Percentiles rank a stretch among this genome's conserved stretches.
Evolutionary conservation across 2,888 invertebrate species (phyloP).

Genomic region (Ichneumoninae sp.): DNA sequence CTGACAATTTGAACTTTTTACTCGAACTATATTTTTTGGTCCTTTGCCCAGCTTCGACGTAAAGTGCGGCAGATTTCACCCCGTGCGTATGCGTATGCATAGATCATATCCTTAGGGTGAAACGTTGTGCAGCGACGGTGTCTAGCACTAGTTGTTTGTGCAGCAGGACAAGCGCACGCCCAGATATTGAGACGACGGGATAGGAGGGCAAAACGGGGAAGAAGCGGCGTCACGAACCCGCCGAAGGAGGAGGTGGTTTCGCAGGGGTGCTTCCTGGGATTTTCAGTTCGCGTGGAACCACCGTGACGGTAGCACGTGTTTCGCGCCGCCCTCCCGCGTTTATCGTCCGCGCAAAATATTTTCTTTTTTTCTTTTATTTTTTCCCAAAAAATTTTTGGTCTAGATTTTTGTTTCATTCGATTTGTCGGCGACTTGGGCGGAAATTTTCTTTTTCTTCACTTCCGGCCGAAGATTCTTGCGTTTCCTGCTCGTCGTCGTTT

Average conservation of each 20-base stretch:
- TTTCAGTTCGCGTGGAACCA: conserved; percentile 81
- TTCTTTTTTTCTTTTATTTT: neutral
- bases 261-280: conserved; percentile 78
- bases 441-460: too few species aligned
- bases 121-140: conserved; percentile 13
- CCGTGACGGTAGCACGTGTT: conserved; percentile 77
- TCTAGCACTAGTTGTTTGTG: conserved; percentile 29
- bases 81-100: neutral
- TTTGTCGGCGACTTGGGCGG: too few species aligned
- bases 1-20: too few species aligned
- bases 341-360: neutral
- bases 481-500: neutral
- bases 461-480: neutral
- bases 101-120: neutral
- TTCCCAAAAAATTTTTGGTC: too few species aligned
- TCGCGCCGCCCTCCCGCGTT: neutral
- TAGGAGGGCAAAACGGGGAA: conserved; percentile 5
- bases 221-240: conserved; percentile 47
- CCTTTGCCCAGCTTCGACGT: too few species aligned
- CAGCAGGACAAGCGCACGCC: conserved; percentile 48
- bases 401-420: too few species aligned
- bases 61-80: too few species aligned
- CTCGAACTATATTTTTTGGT: too few species aligned
- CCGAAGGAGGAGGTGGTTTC: conserved; percentile 68
- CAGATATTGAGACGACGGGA: conserved; percentile 49